Evolutionary conservation across 2,113 vertebrate species (phyloP).

Genomic region (Chaetorhynchus papuensis): DNA sequence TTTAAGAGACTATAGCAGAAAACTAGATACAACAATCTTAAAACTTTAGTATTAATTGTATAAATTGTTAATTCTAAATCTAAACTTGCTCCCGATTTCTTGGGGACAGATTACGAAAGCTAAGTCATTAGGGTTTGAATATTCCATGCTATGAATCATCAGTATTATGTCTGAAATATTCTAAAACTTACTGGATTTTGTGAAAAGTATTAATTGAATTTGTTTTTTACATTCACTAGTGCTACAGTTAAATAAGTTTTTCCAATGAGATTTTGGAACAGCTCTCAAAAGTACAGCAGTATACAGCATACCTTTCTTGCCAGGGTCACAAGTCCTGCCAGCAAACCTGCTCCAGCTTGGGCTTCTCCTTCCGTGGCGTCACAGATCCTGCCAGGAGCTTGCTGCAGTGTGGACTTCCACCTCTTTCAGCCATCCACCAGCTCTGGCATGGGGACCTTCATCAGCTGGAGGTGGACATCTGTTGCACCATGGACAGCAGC

Average conservation of each 20-base stretch:
- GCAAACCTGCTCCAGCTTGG: not conserved
- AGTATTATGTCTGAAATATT: not conserved
- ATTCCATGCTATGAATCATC: not conserved
- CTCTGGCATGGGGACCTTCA: not conserved
- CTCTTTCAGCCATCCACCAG: not conserved
- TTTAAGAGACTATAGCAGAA: conserved; percentile 43
- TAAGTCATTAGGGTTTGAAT: not conserved
- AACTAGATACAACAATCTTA: not conserved
- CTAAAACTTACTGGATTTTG: not conserved
- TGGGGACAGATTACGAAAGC: not conserved
- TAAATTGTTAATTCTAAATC: not conserved
- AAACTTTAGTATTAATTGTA: conserved; percentile 14
- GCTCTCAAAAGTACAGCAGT: not conserved
- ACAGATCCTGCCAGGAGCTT: not conserved
- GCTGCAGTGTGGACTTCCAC: not conserved
- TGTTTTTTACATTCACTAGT: not conserved
- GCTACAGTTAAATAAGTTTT: not conserved
- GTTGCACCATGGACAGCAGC: not conserved
- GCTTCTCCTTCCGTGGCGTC: not conserved
- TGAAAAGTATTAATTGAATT: not conserved
- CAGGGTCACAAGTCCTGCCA: not conserved
- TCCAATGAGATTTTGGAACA: not conserved
- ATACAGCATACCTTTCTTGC: not conserved
- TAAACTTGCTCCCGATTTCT: not conserved
- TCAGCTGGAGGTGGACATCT: not conserved